Evolutionary conservation across 2,888 invertebrate genomes (phyloP), one percentile per base, ranked within the genome.

Genomic region (Myopa testacea): DNA sequence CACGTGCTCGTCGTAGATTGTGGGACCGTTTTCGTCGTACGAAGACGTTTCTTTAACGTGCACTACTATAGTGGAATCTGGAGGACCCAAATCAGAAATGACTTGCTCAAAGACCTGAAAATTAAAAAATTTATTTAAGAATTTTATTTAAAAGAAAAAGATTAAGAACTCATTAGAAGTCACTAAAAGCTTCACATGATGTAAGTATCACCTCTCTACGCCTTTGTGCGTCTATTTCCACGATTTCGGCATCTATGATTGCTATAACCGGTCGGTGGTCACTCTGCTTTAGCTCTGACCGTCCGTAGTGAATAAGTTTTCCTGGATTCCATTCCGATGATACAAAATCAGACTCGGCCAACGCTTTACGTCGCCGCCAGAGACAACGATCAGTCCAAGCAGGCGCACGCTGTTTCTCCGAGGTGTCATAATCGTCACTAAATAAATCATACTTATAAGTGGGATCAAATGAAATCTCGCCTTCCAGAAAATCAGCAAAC

Each of bases 401-500:
- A 0, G 99, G 99, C 1, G 97, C 95, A 78, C 99, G 92, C 86
- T 95, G 94, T 90, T 99, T 99, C 88, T 99, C 99, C 87, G 98
- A 98, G 0, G 99, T 99, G 88, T 99, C 99, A 88, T 98, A 99
- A 90, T 99, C 98, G 88, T 99, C 98, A 84, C 98, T 98, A 88
- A 99, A 99, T 77, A 98, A 91, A 90, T 99, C 99, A 88, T 99
- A 99, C 88, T 99, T 99, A 89, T 99, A 99, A 0, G 99, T 99
- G 0, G 99, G 99, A 16, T 96, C 93, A 88, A 99, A 99, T 67
- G 92, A 93, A 52, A 98, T 94, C 75, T 94, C 93, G 0, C 98
- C 99, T 91, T 99, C 99, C 76, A 93, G 91, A 87, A 97, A 99
- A 85, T 96, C 96, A 86, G 95, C 94, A 87, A 99, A 99, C 3